Evolutionary conservation across 2,888 invertebrate species (phyloP), one percentile per base, ranked within the genome.

Genomic region (Ichneumon xanthorius): DNA sequence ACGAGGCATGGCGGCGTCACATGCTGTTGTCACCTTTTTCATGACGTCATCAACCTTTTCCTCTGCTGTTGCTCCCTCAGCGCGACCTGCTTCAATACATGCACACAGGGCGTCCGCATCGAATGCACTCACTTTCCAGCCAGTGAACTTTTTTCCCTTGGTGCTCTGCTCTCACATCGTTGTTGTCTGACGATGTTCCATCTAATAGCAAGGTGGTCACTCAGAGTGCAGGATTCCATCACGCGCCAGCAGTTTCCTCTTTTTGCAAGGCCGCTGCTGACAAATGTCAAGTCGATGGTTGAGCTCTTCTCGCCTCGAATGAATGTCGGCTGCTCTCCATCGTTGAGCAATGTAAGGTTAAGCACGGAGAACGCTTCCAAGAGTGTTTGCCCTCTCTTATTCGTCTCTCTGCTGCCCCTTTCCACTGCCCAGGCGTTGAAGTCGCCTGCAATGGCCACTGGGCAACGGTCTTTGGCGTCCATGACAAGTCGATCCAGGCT

Each of bases 401-500:
- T 87, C 30, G 87, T 89, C 53, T 58, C 45, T 22, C 73, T 77
- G 75, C 85, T 87, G 11, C 88, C 87, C 88, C 88, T 80, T 6
- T 87, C 87, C 0, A 80, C 75, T 14, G 86, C 87, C 83, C 84
- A 84, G 4, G 87, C 77, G 37, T 87, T 86, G 70, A 87, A 86
- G 71, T 86, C 88, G 0, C 86, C 87, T 16, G 87, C 87, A 9
- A 88, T 88, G 7, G 85, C 86, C 16, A 81, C 71, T 4, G 86
- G 88, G 53, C 9, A 53, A 7, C 63, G 48, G 9, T 70, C 79
- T 53, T 33, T 77, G 11, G 80, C 73, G 37, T 86, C 87, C 11
- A 67, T 71, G 53, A 53, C 71, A 11, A 88, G 80, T 16, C 79
- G 33, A 6, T 33, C 33, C 33, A 33, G 33, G 33, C 33, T 33